Percentiles rank a stretch among this genome's conserved stretches.
Conservation (phyloP, 2,888 invertebrate species). For the Eubasilissa splendida region DNA sequence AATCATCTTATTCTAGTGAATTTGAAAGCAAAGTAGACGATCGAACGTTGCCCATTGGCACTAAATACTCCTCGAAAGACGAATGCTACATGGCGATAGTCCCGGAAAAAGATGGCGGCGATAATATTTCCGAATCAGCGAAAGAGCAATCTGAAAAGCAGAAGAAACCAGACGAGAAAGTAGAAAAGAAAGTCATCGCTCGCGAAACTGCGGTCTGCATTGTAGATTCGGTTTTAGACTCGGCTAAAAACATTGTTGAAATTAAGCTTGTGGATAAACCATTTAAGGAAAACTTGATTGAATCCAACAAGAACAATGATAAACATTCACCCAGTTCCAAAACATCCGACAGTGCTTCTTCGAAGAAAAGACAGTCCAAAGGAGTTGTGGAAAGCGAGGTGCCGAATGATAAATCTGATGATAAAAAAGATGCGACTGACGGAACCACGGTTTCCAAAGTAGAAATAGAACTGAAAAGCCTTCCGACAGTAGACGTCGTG, state of each 20-base stretch:
- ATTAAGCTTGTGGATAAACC: conserved; percentile 57
- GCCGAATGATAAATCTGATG: conserved; percentile 23
- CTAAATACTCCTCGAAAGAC: conserved; percentile 56
- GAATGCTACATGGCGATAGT: conserved; percentile 56
- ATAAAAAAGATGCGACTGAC: not conserved
- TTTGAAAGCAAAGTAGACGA: conserved; percentile 57
- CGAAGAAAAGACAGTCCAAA: conserved; percentile 33
- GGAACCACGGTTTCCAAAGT: conserved; percentile 35
- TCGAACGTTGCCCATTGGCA: conserved; percentile 55
- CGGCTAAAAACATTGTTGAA: conserved; percentile 55
- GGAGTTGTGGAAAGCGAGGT: conserved; percentile 1
- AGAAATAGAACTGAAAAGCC: conserved; percentile 45
- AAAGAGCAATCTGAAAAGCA: conserved; percentile 37
- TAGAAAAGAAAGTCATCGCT: conserved; percentile 48
- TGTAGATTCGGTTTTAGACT: conserved; percentile 57
- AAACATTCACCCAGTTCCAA: conserved; percentile 38
- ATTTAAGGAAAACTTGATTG: conserved; percentile 47
- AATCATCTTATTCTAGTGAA: conserved; percentile 57
- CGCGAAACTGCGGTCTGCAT: conserved; percentile 57
- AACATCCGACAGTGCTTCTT: conserved; percentile 36
- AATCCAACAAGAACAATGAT: conserved; percentile 37
- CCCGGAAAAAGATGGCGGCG: conserved; percentile 44
- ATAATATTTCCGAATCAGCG: conserved; percentile 19
- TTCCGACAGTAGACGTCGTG: conserved; percentile 41
- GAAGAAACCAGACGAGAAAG: conserved; percentile 32